A percentile compares a stretch with the other conserved stretches of the same genome.
Conservation (phyloP, 2,888 invertebrate genomes). For the Phasia obesa region DNA sequence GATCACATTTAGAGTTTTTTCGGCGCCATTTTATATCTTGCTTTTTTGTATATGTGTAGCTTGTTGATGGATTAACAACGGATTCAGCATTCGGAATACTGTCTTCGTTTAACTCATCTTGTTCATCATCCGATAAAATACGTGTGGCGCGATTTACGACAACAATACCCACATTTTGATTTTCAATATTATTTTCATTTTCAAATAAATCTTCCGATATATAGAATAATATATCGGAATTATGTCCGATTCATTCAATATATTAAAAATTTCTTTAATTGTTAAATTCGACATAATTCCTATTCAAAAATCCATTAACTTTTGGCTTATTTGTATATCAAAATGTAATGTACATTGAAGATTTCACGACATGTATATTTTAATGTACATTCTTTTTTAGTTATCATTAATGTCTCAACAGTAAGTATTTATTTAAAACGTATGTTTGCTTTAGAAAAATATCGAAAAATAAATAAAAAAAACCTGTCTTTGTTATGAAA, state of each 20-base stretch:
- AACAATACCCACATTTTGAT: conserved; percentile 22
- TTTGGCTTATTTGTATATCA: conserved; percentile 1
- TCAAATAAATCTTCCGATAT: conserved; percentile 5
- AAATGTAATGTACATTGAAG: conserved; percentile 11
- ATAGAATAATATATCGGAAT: too few relatives aligned
- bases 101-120: conserved; percentile 2
- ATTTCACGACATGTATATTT: neutral
- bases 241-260: neutral
- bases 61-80: conserved; percentile 21
- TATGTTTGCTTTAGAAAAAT: conserved; percentile 3
- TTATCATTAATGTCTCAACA: conserved; percentile 2
- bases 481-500: conserved; percentile 6
- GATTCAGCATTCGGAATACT: neutral
- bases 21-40: conserved; percentile 24
- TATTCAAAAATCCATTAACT: neutral
- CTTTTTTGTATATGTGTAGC: conserved; percentile 17
- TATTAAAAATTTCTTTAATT: conserved; percentile 4
- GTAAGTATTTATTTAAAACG: conserved; percentile 1
- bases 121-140: neutral
- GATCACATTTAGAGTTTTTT: neutral
- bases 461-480: neutral
- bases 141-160: neutral
- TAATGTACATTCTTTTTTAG: conserved; percentile 4
- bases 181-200: conserved; percentile 29
- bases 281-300: neutral